phyloP scores from a whole-genome alignment of 2,113 vertebrate genomes.

The Quiscalus mexicanus region DNA sequence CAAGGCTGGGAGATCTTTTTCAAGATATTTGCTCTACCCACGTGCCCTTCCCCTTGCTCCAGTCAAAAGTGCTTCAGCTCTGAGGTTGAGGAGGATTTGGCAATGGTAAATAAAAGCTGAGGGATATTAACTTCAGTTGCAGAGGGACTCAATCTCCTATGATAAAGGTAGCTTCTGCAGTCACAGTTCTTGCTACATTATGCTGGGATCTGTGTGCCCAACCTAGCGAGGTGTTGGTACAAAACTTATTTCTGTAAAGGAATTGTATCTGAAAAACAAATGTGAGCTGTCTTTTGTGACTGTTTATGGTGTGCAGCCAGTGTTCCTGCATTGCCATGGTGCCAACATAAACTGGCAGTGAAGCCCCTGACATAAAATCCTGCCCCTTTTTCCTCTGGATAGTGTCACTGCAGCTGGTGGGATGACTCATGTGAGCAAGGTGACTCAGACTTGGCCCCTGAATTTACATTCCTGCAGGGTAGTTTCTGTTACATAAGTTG shows the following conservation, averaged over 20 bases:
- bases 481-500: conserved; percentile 32
- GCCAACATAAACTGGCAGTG: background rate
- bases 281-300: background rate
- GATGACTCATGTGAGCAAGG: conserved; percentile 26
- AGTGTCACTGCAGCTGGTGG: conserved; percentile 41
- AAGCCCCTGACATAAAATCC: background rate
- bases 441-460: conserved; percentile 24
- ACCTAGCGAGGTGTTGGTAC: background rate
- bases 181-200: background rate
- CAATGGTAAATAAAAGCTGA: background rate
- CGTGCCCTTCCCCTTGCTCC: background rate
- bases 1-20: background rate
- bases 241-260: background rate
- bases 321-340: background rate
- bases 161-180: background rate
- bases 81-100: background rate
- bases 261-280: background rate
- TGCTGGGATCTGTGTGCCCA: background rate
- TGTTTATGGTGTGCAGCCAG: background rate
- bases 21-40: background rate
- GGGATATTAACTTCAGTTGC: background rate
- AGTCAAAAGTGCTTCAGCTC: background rate
- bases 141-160: background rate
- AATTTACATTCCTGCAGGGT: conserved; percentile 27
- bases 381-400: background rate